Evolutionary conservation across 2,797 vertebrate species (phyloP), one percentile per base, ranked within the genome.

Genomic region (Menidia menidia): DNA sequence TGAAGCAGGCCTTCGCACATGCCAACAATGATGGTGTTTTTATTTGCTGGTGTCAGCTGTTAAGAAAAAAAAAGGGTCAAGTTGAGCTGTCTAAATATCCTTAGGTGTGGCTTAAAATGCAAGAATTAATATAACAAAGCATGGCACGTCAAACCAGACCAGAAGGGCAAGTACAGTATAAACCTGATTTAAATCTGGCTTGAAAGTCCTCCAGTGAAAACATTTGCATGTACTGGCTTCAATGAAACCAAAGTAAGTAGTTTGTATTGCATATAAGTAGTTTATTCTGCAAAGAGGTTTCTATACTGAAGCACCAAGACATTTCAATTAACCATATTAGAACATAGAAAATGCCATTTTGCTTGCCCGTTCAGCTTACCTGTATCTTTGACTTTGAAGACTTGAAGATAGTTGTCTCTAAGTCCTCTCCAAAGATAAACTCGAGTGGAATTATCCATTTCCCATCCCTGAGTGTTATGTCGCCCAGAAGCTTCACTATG

Each of bases 361-460:
- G 30, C 43, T 47, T 32, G 19, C 15, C 11, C 9, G 32, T 11
- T 45, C 44, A 18, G 6, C 35, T 54, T 76, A 94, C 94, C 89
- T 75, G 82, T 87, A 95, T 89, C 89, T 92, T 93, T 25, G 93
- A 94, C 35, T 74, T 89, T 60, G 86, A 33, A 33, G 78, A 16
- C 8, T 88, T 85, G 75, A 95, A 95, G 75, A 95, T 94, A 58
- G 92, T 91, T 9, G 88, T 94, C 81, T 95, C 93, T 6, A 95
- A 79, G 62, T 95, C 93, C 55, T 95, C 94, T 50, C 93, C 94
- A 5, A 89, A 90, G 67, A 94, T 87, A 16, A 95, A 95, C 85
- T 95, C 94, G 3, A 95, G 56, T 39, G 94, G 94, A 80, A 95
- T 94, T 42, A 94, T 54, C 93, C 93, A 95, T 80, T 88, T 93